These are phyloP conservation scores for Dione vanillae DNA, from an alignment of 2,888 invertebrate species.

Conservation along the genomic window DNA sequence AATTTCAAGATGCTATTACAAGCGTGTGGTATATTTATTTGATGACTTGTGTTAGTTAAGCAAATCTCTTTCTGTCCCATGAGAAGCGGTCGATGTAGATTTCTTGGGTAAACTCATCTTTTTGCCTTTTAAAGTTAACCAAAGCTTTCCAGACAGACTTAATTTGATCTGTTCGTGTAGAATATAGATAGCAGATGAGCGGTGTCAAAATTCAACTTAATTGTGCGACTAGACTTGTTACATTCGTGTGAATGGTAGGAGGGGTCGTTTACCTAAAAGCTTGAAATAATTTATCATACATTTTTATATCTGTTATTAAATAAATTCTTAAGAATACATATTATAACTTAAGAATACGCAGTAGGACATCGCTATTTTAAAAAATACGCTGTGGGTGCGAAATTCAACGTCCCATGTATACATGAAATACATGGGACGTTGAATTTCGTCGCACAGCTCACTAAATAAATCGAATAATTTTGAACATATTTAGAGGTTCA, in stretches of 20 bases:
- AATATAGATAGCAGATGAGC: conserved; percentile 3
- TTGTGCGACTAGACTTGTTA: conserved; percentile 17
- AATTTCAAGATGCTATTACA: neutral
- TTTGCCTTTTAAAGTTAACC: neutral
- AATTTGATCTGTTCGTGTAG: neutral
- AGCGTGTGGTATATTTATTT: neutral
- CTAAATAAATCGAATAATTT: too few relatives aligned
- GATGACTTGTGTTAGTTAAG: too few relatives aligned
- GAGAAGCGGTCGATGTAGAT: neutral
- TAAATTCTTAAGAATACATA: too few relatives aligned
- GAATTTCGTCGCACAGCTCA: neutral
- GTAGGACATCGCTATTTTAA: too few relatives aligned
- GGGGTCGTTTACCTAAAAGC: neutral
- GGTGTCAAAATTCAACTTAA: conserved; percentile 9
- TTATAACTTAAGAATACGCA: too few relatives aligned
- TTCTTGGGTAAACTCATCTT: too few relatives aligned
- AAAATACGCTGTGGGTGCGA: too few relatives aligned
- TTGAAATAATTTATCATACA: conserved; percentile 1
- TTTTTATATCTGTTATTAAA: too few relatives aligned
- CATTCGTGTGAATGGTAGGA: neutral
- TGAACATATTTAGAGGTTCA: too few relatives aligned
- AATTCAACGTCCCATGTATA: too few relatives aligned
- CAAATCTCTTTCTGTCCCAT: too few relatives aligned
- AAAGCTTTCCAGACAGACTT: neutral
- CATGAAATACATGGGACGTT: neutral